Percentiles rank a stretch among this genome's conserved stretches.
Conservation (phyloP, 1,140 invertebrate species). For the Thalassaphorura encarpata region DNA sequence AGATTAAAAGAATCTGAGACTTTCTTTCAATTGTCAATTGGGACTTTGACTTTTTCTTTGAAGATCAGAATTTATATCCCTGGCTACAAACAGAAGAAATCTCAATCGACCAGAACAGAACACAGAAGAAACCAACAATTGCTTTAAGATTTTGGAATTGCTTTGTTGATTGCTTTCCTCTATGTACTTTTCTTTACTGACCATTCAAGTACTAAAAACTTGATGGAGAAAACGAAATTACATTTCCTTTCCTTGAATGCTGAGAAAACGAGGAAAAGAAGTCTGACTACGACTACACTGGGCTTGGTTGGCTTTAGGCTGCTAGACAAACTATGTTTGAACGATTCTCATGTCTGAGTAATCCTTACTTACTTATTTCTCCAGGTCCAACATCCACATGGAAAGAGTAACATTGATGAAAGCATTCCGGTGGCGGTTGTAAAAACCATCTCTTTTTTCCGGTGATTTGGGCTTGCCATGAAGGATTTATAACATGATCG, state of each 20-base stretch:
- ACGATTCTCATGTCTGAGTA: constrained; percentile 3
- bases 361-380: constrained; percentile 68
- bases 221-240: no score
- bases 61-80: no score
- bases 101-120: no score
- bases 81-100: no score
- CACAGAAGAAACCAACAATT: no score
- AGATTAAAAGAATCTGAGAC: neutral
- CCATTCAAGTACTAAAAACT: no score
- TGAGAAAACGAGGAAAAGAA: neutral
- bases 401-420: constrained; percentile 57
- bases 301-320: neutral
- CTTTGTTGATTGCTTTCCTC: no score
- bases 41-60: neutral
- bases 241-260: neutral
- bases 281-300: neutral
- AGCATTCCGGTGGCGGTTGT: constrained; percentile 79
- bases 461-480: constrained; percentile 87
- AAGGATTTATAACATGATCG: constrained; percentile 78
- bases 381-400: constrained; percentile 65
- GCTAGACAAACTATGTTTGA: neutral
- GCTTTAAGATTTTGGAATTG: no score
- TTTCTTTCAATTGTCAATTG: neutral
- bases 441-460: constrained; percentile 77
- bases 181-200: no score